phyloP scores from a whole-genome alignment of 2,888 invertebrate species.

The Drosophila borealis region DNA sequence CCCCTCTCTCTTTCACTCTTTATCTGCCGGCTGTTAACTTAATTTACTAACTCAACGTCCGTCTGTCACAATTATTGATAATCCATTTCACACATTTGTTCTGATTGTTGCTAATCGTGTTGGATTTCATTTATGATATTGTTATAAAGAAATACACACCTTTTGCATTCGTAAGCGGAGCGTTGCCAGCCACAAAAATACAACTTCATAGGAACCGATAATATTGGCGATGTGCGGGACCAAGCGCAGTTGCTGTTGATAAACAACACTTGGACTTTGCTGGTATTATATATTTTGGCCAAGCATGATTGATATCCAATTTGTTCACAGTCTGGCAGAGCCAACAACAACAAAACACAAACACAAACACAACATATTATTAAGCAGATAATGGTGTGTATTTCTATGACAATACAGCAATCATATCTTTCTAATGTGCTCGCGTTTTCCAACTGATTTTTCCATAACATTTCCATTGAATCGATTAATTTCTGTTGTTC shows the following conservation, averaged over 20 bases:
- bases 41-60: conserved; percentile 44
- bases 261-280: conserved; percentile 46
- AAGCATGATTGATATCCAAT: conserved; percentile 41
- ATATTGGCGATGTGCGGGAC: conserved; percentile 11
- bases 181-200: conserved; percentile 38
- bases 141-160: conserved; percentile 66
- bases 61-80: conserved; percentile 56
- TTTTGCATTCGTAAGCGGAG: conserved; percentile 38
- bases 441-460: conserved; percentile 36
- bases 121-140: conserved; percentile 44
- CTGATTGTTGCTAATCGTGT: conserved; percentile 58
- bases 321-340: conserved; percentile 26
- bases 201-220: conserved; percentile 13
- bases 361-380: not conserved
- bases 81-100: conserved; percentile 55
- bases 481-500: conserved; percentile 26
- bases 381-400: conserved; percentile 4
- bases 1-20: not conserved
- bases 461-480: conserved; percentile 40
- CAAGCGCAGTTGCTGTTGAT: conserved; percentile 44
- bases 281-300: not conserved
- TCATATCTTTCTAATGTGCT: conserved; percentile 35
- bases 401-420: conserved; percentile 26
- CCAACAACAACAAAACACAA: conserved; percentile 11
- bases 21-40: conserved; percentile 23